phyloP scores from a whole-genome alignment of 2,888 invertebrate species.

The Aquatica leii region DNA sequence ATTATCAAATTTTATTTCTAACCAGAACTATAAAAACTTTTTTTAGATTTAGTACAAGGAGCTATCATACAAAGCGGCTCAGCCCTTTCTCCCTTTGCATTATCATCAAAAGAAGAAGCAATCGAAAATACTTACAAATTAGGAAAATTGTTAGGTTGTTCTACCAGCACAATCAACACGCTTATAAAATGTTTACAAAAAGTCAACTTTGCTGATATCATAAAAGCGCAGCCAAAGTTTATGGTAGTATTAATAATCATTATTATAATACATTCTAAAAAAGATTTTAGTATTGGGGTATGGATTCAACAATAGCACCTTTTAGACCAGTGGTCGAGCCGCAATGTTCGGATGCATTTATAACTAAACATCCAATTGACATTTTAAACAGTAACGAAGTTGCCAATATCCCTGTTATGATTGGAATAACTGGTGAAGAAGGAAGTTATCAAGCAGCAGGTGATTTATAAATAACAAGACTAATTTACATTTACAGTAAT shows the following conservation, averaged over 20 bases:
- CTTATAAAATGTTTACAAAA: conserved; percentile 71
- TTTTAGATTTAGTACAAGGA: conserved; percentile 10
- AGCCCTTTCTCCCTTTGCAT: background rate
- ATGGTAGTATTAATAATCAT: conserved; percentile 63
- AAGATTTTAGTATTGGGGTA: conserved; percentile 71
- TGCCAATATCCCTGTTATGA: conserved; percentile 72
- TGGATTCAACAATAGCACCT: conserved; percentile 77
- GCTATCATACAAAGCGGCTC: background rate
- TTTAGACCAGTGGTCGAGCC: conserved; percentile 81
- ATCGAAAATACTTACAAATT: conserved; percentile 49
- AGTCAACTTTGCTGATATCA: conserved; percentile 69
- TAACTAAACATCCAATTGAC: conserved; percentile 70
- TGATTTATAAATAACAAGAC: conserved; percentile 49
- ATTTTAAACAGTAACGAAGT: conserved; percentile 62
- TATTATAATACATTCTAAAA: background rate
- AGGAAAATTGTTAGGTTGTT: conserved; percentile 69
- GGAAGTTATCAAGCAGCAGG: conserved; percentile 73
- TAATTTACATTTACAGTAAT: background rate
- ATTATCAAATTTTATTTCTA: background rate
- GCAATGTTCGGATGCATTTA: conserved; percentile 71
- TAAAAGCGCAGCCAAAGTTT: conserved; percentile 70
- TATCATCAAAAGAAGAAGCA: background rate
- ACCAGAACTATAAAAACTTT: background rate
- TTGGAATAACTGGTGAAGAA: conserved; percentile 77
- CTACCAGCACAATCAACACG: conserved; percentile 60